Base-by-base conservation (phyloP, 2,888 invertebrate species). In the Drosophila leonis region DNA sequence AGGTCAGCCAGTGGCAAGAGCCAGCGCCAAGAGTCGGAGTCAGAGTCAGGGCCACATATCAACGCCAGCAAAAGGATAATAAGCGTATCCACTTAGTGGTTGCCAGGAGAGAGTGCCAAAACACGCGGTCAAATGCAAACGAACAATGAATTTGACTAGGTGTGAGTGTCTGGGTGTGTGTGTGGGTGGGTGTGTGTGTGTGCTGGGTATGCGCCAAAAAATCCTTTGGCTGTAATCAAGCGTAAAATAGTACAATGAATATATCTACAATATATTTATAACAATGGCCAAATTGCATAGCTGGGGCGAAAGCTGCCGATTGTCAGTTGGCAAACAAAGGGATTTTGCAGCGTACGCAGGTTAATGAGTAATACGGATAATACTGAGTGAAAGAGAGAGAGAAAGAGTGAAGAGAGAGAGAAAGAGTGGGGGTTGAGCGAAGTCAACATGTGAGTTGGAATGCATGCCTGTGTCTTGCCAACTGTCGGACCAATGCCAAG, bases 221-320 rank as follows among this genome's bases (percentile, higher is more conserved):
- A 75, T 77, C 82, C 79, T 78, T 80, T 83, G 76, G 61, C 75
- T 80, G 88, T 84, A 91, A 91, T 91, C 90, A 91, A 85, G 90
- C 88, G 87, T 78, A 89, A 91, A 91, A 89, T 88, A 90, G 89
- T 78, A 91, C 91, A 91, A 91, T 91, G 90, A 90, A 90, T 86
- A 86, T 83, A 86, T 86, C 82, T 84, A 80, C 87, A 87, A 79
- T 86, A 85, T 81, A 85, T 84, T 86, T 86, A 89, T 80, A 81
- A 88, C 88, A 88, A 88, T 91, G 86, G 78, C 74, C 74, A 79
- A 62, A 62, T 68, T 39, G 46, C 27, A 31, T 18, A 49, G 88
- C 48, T 68, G 75, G 78, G 72, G 71, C 54, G 56, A 73, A 62
- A 65, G 54, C 54, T 78, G 69, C 73, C 72, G 81, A 75, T 81